Evolutionary conservation across 2,113 vertebrate species (phyloP).

Genomic region (Percopsis transmontana): DNA sequence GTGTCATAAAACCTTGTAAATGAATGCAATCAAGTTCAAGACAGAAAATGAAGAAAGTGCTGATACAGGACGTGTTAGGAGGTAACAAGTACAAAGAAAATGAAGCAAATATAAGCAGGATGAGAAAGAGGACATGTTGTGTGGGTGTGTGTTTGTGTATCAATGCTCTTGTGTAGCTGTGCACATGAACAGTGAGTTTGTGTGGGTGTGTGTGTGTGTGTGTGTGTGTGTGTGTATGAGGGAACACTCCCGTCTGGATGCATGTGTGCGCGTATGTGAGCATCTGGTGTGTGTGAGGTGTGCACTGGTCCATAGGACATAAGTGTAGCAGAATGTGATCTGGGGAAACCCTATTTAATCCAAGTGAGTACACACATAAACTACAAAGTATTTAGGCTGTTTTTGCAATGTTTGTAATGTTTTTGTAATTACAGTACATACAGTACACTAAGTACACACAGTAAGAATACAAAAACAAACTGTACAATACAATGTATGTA

Average conservation of each 20-base stretch:
- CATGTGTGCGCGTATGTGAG: background rate
- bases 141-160: background rate
- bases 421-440: too few relatives aligned
- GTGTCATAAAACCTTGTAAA: too few relatives aligned
- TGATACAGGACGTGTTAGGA: slow-evolving; percentile 24
- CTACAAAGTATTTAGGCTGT: too few relatives aligned
- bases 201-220: background rate
- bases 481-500: background rate
- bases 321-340: slow-evolving; percentile 41
- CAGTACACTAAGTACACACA: too few relatives aligned
- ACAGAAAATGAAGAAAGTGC: slow-evolving; percentile 45
- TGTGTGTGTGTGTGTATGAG: background rate
- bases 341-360: slow-evolving; percentile 50
- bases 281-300: slow-evolving; percentile 1
- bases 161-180: background rate
- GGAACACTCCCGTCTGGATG: too few relatives aligned
- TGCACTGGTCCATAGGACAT: slow-evolving; percentile 24
- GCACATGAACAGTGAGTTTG: background rate
- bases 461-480: too few relatives aligned
- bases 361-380: background rate
- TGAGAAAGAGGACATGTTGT: background rate
- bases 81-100: slow-evolving; percentile 44
- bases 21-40: slow-evolving; percentile 27
- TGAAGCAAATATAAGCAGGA: slow-evolving; percentile 45
- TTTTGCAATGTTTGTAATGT: too few relatives aligned